Conservation (phyloP, 92 coral and sea anemone species). For the Actinostola sp. region DNA sequence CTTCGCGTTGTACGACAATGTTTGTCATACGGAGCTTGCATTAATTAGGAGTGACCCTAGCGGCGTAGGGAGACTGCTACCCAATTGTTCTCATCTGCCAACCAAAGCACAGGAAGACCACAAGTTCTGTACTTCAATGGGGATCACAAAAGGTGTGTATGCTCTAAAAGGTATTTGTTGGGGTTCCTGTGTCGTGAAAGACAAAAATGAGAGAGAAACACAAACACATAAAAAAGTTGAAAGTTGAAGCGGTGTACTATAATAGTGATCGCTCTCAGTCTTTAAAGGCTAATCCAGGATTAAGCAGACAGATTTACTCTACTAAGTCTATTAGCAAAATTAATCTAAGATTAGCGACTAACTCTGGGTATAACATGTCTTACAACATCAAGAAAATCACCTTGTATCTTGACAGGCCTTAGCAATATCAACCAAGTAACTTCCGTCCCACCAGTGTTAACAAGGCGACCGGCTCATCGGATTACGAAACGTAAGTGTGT, state of each 20-base stretch:
- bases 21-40: slow-evolving; percentile 67
- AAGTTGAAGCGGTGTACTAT: too few species aligned
- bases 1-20: slow-evolving; percentile 62
- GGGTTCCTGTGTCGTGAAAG: too few species aligned
- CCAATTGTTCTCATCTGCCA: slow-evolving; percentile 77
- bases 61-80: slow-evolving; percentile 42
- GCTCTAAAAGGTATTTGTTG: too few species aligned
- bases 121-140: slow-evolving; percentile 69
- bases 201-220: too few species aligned
- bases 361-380: too few species aligned
- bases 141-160: slow-evolving; percentile 48
- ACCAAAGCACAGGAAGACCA: slow-evolving; percentile 48
- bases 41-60: slow-evolving; percentile 35
- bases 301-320: too few species aligned
- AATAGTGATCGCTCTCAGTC: too few species aligned
- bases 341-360: too few species aligned
- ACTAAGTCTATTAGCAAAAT: too few species aligned
- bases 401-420: neutral
- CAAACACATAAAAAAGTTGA: too few species aligned
- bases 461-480: neutral
- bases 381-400: too few species aligned
- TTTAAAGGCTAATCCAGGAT: too few species aligned
- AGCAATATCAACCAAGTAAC: neutral
- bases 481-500: neutral
- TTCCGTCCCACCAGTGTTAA: neutral